Conservation (phyloP, 2,797 vertebrate genomes). For the Amblyraja radiata region DNA sequence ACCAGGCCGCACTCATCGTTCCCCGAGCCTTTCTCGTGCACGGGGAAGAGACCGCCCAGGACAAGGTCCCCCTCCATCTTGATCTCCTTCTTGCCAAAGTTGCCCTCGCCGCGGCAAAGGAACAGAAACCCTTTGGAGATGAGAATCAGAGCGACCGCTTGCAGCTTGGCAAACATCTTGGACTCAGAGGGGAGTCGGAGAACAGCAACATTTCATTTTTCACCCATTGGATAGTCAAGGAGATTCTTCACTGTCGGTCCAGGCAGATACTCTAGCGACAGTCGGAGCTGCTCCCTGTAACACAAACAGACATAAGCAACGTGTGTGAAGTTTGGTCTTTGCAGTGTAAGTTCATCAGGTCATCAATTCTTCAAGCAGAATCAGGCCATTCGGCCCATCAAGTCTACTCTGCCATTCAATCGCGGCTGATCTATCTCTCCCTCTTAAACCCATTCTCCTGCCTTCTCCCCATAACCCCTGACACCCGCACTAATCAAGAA, state of each 20-base stretch:
- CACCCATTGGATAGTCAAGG: background rate
- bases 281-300: background rate
- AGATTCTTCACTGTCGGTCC: background rate
- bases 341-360: background rate
- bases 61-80: conserved; percentile 96
- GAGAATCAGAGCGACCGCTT: conserved; percentile 70
- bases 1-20: conserved; percentile 91
- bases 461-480: no score
- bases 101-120: conserved; percentile 70
- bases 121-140: conserved; percentile 67
- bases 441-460: no score
- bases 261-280: background rate
- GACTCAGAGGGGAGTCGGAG: background rate
- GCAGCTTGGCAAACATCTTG: conserved; percentile 67
- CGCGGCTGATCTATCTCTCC: no score
- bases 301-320: background rate
- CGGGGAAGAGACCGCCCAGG: conserved; percentile 88
- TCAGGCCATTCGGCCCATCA: no score
- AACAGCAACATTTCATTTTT: conserved; percentile 24
- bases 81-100: conserved; percentile 80
- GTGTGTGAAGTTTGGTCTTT: background rate
- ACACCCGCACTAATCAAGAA: no score
- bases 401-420: no score
- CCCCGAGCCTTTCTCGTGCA: conserved; percentile 89
- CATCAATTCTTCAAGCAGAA: no score